A percentile compares a stretch with the other conserved stretches of the same genome.
Evolutionary conservation across 2,113 vertebrate species (phyloP).

Genomic region (Siphamia tubifer): DNA sequence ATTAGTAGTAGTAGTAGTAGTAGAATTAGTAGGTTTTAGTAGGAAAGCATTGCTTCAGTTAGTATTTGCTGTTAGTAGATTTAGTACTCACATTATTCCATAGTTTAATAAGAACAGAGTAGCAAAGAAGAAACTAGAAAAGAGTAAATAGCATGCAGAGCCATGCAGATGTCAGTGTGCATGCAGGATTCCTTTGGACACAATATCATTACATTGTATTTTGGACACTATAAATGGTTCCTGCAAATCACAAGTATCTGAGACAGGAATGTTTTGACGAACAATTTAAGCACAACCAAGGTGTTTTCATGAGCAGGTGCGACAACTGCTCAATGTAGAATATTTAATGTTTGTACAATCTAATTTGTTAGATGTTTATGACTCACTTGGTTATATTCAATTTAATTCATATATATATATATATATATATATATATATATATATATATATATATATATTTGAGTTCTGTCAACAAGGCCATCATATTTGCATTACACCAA

Average conservation of each 20-base stretch:
- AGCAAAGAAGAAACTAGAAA: not conserved
- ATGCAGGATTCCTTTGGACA: not conserved
- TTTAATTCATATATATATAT: no score
- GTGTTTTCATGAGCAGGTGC: not conserved
- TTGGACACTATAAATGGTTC: not conserved
- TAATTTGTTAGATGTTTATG: no score
- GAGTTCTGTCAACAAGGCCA: no score
- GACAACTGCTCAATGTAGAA: no score
- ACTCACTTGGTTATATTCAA: no score
- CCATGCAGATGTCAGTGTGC: not conserved
- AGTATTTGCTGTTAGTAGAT: conserved; percentile 32
- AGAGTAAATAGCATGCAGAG: conserved; percentile 16
- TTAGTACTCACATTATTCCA: not conserved
- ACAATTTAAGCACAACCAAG: not conserved
- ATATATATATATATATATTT: no score
- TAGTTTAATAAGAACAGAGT: not conserved
- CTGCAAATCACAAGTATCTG: no score
- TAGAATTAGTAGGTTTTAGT: conserved; percentile 13
- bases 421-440: no score
- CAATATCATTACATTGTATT: not conserved
- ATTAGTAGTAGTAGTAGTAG: not conserved
- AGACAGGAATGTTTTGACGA: not conserved
- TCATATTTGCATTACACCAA: no score
- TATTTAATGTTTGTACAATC: no score
- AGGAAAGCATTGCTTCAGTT: not conserved